Evolutionary conservation across 2,797 vertebrate species (phyloP), one percentile per base, ranked within the genome.

Genomic region (Erethizon dorsatum): DNA sequence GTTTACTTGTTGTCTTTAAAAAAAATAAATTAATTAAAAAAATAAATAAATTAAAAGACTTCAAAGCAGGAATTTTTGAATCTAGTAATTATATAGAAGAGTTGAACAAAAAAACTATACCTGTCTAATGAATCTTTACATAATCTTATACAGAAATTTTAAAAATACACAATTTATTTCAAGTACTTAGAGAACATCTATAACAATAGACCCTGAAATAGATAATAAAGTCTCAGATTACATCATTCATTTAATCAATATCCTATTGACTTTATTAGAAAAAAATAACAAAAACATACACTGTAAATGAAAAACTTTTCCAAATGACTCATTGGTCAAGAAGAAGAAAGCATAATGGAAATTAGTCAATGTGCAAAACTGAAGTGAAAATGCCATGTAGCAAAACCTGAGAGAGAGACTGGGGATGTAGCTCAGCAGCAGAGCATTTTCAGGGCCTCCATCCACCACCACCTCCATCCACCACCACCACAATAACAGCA

Each of bases 31-130:
- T 41, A 41, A 41, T 41, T 41, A 41, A 41, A 41, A 41, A 41
- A 41, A 41, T 41, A 41, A 41, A 41, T 41, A 41, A 41, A 41
- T 41, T 2, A 41, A 41, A 92, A 91, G 22, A 6, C 67, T 75
- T 94, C 45, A 84, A 96, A 97, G 11, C 52, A 59, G 97, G 20
- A 91, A 75, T 45, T 94, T 95, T 93, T 95, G 9, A 88, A 91
- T 52, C 24, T 91, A 63, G 20, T 69, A 93, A 69, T 94, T 94
- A 86, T 47, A 54, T 65, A 65, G 50, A 94, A 79, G 13, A 92
- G 6, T 52, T 90, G 26, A 83, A 83, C 59, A 73, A 93, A 90
- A 69, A 77, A 86, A 83, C 9, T 28, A 14, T 63, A 78, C 18
- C 73, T 89, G 85, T 90, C 31, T 71, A 82, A 56, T 63, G 18